phyloP scores from a whole-genome alignment of 1,140 invertebrate species.

The Drosophila parvula region DNA sequence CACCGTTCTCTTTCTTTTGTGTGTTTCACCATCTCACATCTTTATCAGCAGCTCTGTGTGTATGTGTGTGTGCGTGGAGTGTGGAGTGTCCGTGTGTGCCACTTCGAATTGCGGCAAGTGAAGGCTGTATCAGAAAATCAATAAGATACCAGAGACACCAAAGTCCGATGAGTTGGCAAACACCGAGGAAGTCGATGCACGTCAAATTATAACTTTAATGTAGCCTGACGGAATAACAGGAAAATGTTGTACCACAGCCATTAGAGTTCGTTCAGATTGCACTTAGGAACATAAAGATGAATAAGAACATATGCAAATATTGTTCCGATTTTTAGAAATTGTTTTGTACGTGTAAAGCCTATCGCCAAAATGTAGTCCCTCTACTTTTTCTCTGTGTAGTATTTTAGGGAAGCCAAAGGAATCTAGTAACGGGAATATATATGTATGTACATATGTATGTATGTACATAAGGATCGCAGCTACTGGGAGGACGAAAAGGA shows the following conservation, averaged over 20 bases:
- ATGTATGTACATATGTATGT: too few species aligned
- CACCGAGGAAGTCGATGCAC: constrained; percentile 24
- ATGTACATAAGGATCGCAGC: not conserved
- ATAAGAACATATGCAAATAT: too few species aligned
- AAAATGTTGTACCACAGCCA: too few species aligned
- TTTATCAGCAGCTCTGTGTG: not conserved
- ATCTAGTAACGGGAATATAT: not conserved
- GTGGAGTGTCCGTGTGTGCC: constrained; percentile 19
- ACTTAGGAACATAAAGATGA: too few species aligned
- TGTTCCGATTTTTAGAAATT: too few species aligned
- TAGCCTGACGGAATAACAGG: not conserved
- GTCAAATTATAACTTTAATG: not conserved
- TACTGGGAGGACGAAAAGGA: not conserved
- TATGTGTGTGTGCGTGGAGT: too few species aligned
- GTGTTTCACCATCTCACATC: not conserved
- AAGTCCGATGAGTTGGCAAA: constrained; percentile 11
- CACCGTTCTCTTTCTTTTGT: constrained; percentile 26
- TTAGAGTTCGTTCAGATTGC: too few species aligned
- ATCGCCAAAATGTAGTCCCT: not conserved
- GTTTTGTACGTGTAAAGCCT: too few species aligned
- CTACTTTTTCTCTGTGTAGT: not conserved
- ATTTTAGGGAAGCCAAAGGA: not conserved
- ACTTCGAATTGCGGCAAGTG: constrained; percentile 62
- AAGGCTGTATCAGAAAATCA: constrained; percentile 71
- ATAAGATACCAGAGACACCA: constrained; percentile 69